Evolutionary conservation across 1,140 invertebrate species (phyloP).

Genomic region (Scaptomyza montana): DNA sequence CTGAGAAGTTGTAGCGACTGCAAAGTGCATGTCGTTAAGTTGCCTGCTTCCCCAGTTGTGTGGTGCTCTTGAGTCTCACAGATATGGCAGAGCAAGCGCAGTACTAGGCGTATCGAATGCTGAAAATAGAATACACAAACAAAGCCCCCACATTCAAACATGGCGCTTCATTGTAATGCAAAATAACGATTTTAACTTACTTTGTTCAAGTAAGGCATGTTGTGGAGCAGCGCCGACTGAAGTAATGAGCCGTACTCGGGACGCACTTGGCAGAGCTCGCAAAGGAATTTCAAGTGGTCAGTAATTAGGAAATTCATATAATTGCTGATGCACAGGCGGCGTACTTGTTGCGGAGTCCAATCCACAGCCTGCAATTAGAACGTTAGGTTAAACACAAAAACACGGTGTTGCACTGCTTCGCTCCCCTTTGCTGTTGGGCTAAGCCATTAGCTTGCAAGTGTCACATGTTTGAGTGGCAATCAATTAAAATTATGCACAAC

Average conservation of each 20-base stretch:
- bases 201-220: slow-evolving; percentile 54
- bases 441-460: slow-evolving; percentile 67
- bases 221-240: slow-evolving; percentile 56
- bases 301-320: slow-evolving; percentile 83
- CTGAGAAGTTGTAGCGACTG: slow-evolving; percentile 62
- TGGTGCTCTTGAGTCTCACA: slow-evolving; percentile 24
- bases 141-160: slow-evolving; percentile 11
- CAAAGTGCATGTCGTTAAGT: slow-evolving; percentile 25
- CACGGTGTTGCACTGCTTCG: background rate
- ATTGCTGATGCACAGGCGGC: slow-evolving; percentile 62
- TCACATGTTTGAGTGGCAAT: slow-evolving; percentile 74
- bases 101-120: slow-evolving; percentile 66
- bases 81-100: slow-evolving; percentile 61
- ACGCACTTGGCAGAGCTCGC: slow-evolving; percentile 76
- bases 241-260: slow-evolving; percentile 76
- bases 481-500: slow-evolving; percentile 72
- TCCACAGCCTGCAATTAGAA: slow-evolving; percentile 68
- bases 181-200: slow-evolving; percentile 56
- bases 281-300: slow-evolving; percentile 80
- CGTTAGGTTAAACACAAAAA: slow-evolving; percentile 38
- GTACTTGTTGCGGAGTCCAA: slow-evolving; percentile 82
- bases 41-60: slow-evolving; percentile 18
- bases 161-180: slow-evolving; percentile 57
- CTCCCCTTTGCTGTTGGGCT: background rate
- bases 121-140: slow-evolving; percentile 25